A percentile compares a stretch with the other conserved stretches of the same genome.
Evolutionary conservation across 2,113 vertebrate species (phyloP).

Genomic region (Oreocharis arfaki): DNA sequence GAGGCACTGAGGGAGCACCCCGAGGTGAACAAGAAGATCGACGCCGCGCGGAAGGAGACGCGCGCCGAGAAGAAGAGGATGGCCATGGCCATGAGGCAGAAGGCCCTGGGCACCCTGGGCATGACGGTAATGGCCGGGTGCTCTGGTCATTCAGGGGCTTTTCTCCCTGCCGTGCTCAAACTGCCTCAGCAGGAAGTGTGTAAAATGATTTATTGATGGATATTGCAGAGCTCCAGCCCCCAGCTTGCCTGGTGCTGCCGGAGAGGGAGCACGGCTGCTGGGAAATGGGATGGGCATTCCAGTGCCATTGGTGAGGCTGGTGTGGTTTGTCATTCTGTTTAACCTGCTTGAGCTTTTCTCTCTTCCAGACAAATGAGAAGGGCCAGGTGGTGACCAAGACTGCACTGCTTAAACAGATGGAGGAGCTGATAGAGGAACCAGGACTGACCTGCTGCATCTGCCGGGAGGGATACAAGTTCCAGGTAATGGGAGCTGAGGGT

Average conservation of each 20-base stretch:
- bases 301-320: background rate
- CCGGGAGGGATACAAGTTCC: conserved; percentile 97
- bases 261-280: background rate
- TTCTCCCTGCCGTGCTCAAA: background rate
- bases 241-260: background rate
- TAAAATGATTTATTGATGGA: background rate
- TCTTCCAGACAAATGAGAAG: conserved; percentile 92
- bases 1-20: conserved; percentile 92
- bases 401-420: conserved; percentile 95
- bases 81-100: conserved; percentile 99
- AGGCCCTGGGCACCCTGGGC: conserved; percentile 94
- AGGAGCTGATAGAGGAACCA: conserved; percentile 97
- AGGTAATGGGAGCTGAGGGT: rapidly evolving
- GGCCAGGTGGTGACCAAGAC: conserved; percentile 99
- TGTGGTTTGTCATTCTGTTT: background rate
- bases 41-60: conserved; percentile 92
- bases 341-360: background rate
- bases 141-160: background rate
- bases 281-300: background rate
- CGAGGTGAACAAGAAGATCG: conserved; percentile 95
- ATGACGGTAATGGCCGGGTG: conserved; percentile 83
- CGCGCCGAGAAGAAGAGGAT: conserved; percentile 97
- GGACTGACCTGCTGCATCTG: conserved; percentile 98
- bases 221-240: background rate
- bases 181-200: background rate